Evolutionary conservation across 1,140 invertebrate species (phyloP), one percentile per base, ranked within the genome.

Genomic region (Drosophila melanica): DNA sequence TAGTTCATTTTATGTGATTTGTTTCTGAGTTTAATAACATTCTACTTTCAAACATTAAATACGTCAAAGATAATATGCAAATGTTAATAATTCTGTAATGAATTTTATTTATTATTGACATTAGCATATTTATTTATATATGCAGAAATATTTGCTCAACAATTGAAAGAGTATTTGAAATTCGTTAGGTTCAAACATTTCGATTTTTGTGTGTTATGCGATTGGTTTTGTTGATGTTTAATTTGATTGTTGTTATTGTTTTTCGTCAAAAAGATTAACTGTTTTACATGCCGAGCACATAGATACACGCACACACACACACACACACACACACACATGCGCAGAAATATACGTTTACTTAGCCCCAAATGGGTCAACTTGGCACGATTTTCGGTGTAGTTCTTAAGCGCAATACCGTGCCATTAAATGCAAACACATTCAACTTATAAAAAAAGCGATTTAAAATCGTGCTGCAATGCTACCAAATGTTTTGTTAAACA

Each of bases 391-490:
- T 67, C 55, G 69, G 37, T 69, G 75, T 77, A 45, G 77, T 79
- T 79, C 77, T 77, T 79, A 78, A 72, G 68, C 76, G 39, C 60
- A 78, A 75, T 72, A 58, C 77, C 77, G 74, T 77, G 76, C 68
- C 68, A 79, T 76, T 53, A 70, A 69, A 70, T 74, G 58, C 66
- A 74, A 63, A 69, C 71, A 68, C 16, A 63, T 44, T 58, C 62
- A 63, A 66, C n/a, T 33, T 14, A 50, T 27, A 55, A 74, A 64
- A 74, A 64, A 77, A 75, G 37, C 67, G 54, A 63, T 77, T 78
- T 76, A 39, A 76, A 63, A 76, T 79, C 74, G 77, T 79, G 77
- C 74, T 68, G 69, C 74, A 79, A 77, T 77, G 77, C 74, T 68
- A 73, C 77, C 77, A 79, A 77, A 79, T 77, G 23, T 60, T 76